Base-by-base conservation (phyloP, 2,888 invertebrate species). In the Corbicula japonica region DNA sequence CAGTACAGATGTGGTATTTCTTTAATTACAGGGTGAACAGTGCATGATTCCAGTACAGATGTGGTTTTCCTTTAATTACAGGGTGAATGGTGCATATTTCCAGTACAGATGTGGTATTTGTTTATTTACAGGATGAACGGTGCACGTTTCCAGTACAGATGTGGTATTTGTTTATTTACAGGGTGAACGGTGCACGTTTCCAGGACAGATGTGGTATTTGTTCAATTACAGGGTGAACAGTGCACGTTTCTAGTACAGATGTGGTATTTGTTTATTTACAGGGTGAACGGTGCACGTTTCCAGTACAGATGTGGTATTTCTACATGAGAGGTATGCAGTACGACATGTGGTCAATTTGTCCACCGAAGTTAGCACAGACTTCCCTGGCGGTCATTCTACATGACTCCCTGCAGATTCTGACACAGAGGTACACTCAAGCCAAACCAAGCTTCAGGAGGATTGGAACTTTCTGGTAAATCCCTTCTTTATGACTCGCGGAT, bases 251-350 rank as follows among this genome's bases (percentile, higher is more conserved):
- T 92, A 0, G 75, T 92, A 30, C 92, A 92, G 86, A 92, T 91
- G 91, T 92, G 92, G 92, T 87, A 91, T 15, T 15, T 56, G 32
- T 70, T 58, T 52, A 26, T 30, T 54, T 65, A 18, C 86, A 92
- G 92, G 91, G 90, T 69, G 92, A 92, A 83, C 68, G 92, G 8
- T 92, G 92, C 80, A 90, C 92, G 0, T 92, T 91, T 70, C 74
- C 92, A 1, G 75, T 92, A 30, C 92, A 92, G 86, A 92, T 92
- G 91, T 92, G 92, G 93, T 87, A 91, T 76, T 89, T 89, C 52
- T 89, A 92, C 81, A 81, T 93, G 82, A 85, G 87, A 32, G 88
- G 88, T 6, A 54, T 92, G 10, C 88, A 87, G 28, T 72, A 86
- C 75, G 92, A 92, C 78, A 81, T 92, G 78, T 92, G 93, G 92